phyloP scores from a whole-genome alignment of 2,888 invertebrate species.

The Notodonta dromedarius region DNA sequence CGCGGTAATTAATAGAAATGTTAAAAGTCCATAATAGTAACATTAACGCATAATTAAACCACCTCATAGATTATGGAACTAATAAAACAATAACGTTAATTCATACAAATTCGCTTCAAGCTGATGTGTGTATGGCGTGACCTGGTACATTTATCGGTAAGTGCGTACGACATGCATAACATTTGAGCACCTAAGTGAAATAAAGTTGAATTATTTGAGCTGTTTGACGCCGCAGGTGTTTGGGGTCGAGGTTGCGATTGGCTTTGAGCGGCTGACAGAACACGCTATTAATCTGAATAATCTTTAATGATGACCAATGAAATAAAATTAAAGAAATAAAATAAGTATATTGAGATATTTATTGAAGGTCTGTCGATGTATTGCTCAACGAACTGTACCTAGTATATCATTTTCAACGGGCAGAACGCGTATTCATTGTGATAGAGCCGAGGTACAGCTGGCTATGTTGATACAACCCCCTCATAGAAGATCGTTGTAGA shows the following conservation, averaged over 20 bases:
- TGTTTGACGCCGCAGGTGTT: constrained; percentile 17
- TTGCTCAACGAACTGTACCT: no score
- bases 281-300: constrained; percentile 11
- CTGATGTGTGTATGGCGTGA: constrained; percentile 38
- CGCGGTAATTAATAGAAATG: no score
- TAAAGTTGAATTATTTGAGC: constrained; percentile 28
- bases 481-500: no score
- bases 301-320: neutral
- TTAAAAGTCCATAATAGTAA: no score
- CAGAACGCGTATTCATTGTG: no score
- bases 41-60: neutral
- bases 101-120: constrained; percentile 26
- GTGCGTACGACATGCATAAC: constrained; percentile 32
- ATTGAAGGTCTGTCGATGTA: no score
- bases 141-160: constrained; percentile 27
- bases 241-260: constrained; percentile 24
- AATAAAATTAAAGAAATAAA: neutral
- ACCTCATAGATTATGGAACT: constrained; percentile 12
- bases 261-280: constrained; percentile 9
- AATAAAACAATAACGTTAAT: constrained; percentile 27
- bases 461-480: no score
- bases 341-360: no score
- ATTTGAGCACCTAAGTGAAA: constrained; percentile 36
- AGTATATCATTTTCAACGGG: no score
- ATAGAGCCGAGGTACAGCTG: no score